Conservation (phyloP, 1,140 invertebrate species). For the Drosophila ogumai region DNA sequence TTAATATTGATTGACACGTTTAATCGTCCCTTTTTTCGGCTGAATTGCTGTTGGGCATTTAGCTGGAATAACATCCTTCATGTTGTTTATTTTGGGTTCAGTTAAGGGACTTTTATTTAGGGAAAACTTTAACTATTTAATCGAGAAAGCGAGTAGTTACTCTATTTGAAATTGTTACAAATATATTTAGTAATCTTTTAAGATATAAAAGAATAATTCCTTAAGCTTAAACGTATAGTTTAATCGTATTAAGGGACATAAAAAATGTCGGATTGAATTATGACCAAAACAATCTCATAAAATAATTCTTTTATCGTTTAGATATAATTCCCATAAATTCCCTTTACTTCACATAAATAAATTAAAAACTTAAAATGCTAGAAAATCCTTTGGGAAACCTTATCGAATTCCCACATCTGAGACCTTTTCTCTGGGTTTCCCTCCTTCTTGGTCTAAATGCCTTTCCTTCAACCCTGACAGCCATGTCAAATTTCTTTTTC, state of each 20-base stretch:
- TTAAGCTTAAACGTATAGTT: no score
- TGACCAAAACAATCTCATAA: constrained; percentile 2
- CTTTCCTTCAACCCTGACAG: constrained; percentile 23
- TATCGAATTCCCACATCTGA: constrained; percentile 3
- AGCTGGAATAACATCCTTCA: neutral
- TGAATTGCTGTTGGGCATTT: neutral
- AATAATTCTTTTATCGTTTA: neutral
- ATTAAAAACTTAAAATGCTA: neutral
- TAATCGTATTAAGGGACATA: neutral
- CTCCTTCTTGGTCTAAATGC: neutral
- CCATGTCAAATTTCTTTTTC: constrained; percentile 28
- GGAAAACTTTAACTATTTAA: neutral
- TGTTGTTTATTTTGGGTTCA: neutral
- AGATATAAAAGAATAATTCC: no score
- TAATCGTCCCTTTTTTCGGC: neutral
- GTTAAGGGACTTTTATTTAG: neutral
- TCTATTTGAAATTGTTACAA: neutral
- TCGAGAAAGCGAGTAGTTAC: neutral
- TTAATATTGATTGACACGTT: constrained; percentile 15
- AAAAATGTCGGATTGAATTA: no score
- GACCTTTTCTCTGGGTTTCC: neutral
- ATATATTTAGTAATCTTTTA: neutral
- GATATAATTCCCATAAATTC: neutral
- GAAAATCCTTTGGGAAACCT: neutral
- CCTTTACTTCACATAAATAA: neutral